These are phyloP conservation scores for Cavia porcellus DNA, from an alignment of 2,113 vertebrate genomes.

Conservation along the genomic window DNA sequence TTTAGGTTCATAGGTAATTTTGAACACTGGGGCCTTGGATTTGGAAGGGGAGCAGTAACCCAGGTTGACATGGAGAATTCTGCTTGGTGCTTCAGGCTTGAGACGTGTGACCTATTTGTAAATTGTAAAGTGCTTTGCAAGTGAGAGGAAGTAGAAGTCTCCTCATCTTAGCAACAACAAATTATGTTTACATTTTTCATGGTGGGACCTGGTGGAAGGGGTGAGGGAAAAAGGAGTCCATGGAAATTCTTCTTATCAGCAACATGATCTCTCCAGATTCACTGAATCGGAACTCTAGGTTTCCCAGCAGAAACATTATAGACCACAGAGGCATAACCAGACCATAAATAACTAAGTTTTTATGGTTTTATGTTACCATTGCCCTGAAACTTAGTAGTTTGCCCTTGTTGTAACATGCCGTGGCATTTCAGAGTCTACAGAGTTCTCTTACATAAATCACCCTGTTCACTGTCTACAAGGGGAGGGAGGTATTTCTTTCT, in stretches of 20 bases:
- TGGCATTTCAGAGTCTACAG: conserved; percentile 1
- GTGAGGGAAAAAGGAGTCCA: background rate
- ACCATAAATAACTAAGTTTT: conserved; percentile 7
- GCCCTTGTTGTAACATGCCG: background rate
- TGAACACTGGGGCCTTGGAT: background rate
- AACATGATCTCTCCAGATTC: background rate
- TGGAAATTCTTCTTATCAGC: background rate
- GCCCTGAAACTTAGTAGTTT: conserved; percentile 24
- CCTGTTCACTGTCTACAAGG: background rate
- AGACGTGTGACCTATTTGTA: background rate
- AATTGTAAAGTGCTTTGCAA: background rate
- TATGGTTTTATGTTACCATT: conserved; percentile 42
- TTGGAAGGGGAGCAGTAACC: background rate
- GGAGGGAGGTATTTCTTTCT: background rate
- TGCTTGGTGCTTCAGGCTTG: background rate
- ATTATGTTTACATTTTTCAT: background rate
- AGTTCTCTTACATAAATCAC: background rate
- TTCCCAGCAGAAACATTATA: background rate
- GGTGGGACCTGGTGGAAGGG: background rate
- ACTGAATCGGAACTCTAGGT: background rate
- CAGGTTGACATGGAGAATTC: background rate
- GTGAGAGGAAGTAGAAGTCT: background rate
- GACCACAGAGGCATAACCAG: background rate
- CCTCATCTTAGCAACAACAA: background rate
- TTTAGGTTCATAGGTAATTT: background rate